Conservation (phyloP, 2,797 vertebrate species). For the Fratercula arctica region DNA sequence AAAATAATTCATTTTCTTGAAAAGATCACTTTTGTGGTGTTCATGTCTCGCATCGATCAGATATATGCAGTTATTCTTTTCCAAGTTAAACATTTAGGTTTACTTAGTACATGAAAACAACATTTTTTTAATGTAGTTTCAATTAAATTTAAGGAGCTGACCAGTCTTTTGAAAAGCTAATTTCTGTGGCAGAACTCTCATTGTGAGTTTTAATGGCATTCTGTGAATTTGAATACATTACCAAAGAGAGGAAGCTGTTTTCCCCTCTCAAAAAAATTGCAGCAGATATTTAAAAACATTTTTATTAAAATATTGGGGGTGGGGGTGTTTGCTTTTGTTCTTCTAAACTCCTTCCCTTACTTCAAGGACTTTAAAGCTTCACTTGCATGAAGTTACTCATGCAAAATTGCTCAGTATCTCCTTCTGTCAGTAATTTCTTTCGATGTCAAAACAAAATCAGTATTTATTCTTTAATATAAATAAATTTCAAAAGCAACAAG, state of each 20-base stretch:
- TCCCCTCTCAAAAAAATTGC: background rate
- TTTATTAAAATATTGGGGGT: background rate
- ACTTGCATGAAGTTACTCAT: slow-evolving; percentile 24
- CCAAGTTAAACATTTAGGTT: slow-evolving; percentile 10
- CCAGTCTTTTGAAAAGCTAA: background rate
- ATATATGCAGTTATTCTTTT: background rate
- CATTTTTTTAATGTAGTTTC: background rate
- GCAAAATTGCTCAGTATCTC: background rate
- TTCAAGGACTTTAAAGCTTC: slow-evolving; percentile 38
- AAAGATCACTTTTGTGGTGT: slow-evolving; percentile 15
- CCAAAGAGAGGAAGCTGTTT: background rate
- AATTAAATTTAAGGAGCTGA: background rate
- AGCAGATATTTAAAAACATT: background rate
- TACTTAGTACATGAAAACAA: background rate
- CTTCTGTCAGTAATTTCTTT: background rate
- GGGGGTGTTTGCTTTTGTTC: background rate
- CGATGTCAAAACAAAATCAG: background rate
- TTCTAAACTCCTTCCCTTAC: slow-evolving; percentile 8
- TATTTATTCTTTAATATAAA: background rate
- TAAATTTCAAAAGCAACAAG: background rate
- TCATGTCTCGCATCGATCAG: background rate
- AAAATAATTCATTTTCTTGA: background rate
- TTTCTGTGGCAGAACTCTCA: slow-evolving; percentile 7
- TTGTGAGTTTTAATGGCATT: background rate
- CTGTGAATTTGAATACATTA: background rate